Base-by-base conservation (phyloP, 2,888 invertebrate genomes). In the Eueremaeus valkanovi region DNA sequence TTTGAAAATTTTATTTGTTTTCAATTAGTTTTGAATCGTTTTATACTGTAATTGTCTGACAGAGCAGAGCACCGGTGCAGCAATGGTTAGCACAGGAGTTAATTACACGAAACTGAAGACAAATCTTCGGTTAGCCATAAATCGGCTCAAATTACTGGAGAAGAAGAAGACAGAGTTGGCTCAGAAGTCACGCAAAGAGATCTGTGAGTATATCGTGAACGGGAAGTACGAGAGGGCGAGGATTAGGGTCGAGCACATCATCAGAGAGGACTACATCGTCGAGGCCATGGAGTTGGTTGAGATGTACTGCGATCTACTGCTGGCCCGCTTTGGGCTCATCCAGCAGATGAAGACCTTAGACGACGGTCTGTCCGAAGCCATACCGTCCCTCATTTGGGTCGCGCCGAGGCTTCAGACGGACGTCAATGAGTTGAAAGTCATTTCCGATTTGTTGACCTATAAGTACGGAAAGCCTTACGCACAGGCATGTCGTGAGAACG, bases 231-330 rank as follows among this genome's bases (percentile, higher is more conserved):
- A 88, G 78, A 81, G 87, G 79, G 99, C 98, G 0, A 92, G 94
- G 84, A 99, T 99, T 79, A 88, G 98, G 33, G 99, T 99, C 13
- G 99, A 99, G 85, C 94, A 97, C 81, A 99, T 99, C 76, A 96
- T 99, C 81, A 89, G 99, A 66, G 97, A 98, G 85, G 99, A 99
- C 85, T 99, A 99, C 84, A 88, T 98, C 85, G 97, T 99, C 3
- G 99, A 99, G 85, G 98, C 98, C 0, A 95, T 98, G 92, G 99
- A 99, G 86, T 88, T 99, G 76, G 89, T 99, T 0, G 99, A 99
- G 86, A 98, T 99, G 96, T 99, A 95, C 83, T 98, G 99, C 85
- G 99, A 99, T 85, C 86, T 99, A 73, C 84, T 99, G 63, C 84
- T 99, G 74, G 98, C 99, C 0, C 88, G 99, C 81, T 98, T 97